phyloP scores from a whole-genome alignment of 2,797 vertebrate genomes.

The Cottoperca gobio region DNA sequence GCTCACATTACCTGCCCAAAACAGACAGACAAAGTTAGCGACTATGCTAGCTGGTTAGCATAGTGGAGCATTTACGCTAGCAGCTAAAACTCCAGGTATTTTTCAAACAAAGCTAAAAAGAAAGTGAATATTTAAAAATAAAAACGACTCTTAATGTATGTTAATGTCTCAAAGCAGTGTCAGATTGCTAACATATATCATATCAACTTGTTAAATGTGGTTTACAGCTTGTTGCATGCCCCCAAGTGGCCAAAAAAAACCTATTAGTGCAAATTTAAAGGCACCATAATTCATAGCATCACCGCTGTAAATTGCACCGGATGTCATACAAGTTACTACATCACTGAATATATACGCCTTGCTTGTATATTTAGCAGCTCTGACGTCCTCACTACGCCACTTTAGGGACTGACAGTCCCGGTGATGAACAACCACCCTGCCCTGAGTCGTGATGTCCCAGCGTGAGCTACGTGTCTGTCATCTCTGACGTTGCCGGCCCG shows the following conservation, averaged over 20 bases:
- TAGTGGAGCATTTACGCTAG: background rate
- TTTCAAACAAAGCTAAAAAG: background rate
- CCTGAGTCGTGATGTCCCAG: conserved; percentile 71
- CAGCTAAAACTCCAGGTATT: background rate
- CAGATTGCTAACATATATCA: background rate
- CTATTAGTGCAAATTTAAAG: background rate
- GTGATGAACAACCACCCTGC: conserved; percentile 5
- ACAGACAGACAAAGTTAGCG: background rate
- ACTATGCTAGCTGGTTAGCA: background rate
- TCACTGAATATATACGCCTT: background rate
- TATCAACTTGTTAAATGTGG: background rate
- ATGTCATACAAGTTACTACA: background rate
- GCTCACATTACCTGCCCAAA: too few species aligned
- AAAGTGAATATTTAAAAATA: background rate
- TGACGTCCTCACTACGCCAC: background rate
- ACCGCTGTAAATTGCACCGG: background rate
- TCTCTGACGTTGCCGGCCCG: conserved; percentile 73
- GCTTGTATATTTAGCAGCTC: background rate
- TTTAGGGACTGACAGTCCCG: background rate
- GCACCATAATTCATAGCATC: background rate
- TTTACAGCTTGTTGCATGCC: background rate
- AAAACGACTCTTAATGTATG: background rate
- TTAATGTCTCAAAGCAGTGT: background rate
- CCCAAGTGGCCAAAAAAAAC: background rate
- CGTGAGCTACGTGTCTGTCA: conserved; percentile 66